Evolutionary conservation across 2,888 invertebrate genomes (phyloP).

Genomic region (Hyppa rectilinea): DNA sequence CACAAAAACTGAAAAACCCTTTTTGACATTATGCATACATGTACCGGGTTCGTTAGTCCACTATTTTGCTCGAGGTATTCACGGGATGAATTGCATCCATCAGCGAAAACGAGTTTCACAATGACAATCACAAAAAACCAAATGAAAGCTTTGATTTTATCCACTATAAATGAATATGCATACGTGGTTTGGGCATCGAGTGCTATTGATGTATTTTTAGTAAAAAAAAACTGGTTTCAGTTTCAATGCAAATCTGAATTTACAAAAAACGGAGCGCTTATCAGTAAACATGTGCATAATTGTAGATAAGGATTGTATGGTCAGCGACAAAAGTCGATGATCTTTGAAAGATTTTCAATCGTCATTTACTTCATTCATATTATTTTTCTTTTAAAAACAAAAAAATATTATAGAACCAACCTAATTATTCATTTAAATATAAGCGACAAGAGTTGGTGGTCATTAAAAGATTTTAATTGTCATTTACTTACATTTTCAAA

Average conservation of each 20-base stretch:
- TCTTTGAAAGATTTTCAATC: not conserved
- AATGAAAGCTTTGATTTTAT: constrained; percentile 45
- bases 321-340: not conserved
- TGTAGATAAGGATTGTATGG: constrained; percentile 17
- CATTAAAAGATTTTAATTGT: no score
- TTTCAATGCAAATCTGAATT: constrained; percentile 11
- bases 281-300: constrained; percentile 2
- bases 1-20: constrained; percentile 27
- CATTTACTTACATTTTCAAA: no score
- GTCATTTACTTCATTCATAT: no score
- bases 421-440: not conserved
- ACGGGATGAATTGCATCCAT: constrained; percentile 58
- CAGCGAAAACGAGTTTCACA: constrained; percentile 46
- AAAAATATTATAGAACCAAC: not conserved
- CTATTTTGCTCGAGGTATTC: constrained; percentile 70
- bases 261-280: not conserved
- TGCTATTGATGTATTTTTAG: constrained; percentile 23
- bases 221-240: constrained; percentile 12
- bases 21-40: constrained; percentile 59
- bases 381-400: no score
- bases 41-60: constrained; percentile 72
- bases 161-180: constrained; percentile 19
- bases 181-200: constrained; percentile 1
- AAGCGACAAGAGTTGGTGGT: no score
- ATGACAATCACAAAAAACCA: constrained; percentile 47